Evolutionary conservation across 2,113 vertebrate genomes (phyloP).

Genomic region (Saguinus imperator): DNA sequence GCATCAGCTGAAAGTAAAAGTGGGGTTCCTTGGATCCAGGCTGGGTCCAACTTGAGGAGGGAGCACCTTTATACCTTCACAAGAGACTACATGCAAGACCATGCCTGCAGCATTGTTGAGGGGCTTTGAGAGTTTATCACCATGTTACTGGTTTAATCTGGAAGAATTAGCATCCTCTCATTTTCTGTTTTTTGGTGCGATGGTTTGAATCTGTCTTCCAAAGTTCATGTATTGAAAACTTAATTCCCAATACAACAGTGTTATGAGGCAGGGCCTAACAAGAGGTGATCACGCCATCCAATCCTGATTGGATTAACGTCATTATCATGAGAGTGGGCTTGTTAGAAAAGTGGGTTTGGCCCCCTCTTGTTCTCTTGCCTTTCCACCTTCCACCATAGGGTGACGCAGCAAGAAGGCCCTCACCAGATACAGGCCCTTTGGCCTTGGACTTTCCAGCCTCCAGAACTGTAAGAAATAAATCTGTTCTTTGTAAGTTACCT

Average conservation of each 20-base stretch:
- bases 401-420: not conserved
- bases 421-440: not conserved
- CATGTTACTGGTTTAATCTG: not conserved
- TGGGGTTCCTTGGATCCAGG: not conserved
- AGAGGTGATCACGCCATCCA: not conserved
- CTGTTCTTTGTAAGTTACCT: not conserved
- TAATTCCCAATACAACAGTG: not conserved
- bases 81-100: not conserved
- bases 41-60: not conserved
- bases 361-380: not conserved
- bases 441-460: not conserved
- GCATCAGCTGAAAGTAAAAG: not conserved
- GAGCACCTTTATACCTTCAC: not conserved
- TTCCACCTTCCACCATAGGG: not conserved
- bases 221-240: not conserved
- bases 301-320: not conserved
- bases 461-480: not conserved
- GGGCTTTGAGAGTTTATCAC: too few relatives aligned
- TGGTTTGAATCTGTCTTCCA: not conserved
- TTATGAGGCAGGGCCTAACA: not conserved
- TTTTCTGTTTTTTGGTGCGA: not conserved
- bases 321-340: not conserved
- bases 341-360: not conserved
- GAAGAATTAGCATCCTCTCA: not conserved
- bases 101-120: not conserved